These are phyloP conservation scores for Xerus inauris DNA, from an alignment of 2,113 vertebrate genomes.

Conservation along the genomic window DNA sequence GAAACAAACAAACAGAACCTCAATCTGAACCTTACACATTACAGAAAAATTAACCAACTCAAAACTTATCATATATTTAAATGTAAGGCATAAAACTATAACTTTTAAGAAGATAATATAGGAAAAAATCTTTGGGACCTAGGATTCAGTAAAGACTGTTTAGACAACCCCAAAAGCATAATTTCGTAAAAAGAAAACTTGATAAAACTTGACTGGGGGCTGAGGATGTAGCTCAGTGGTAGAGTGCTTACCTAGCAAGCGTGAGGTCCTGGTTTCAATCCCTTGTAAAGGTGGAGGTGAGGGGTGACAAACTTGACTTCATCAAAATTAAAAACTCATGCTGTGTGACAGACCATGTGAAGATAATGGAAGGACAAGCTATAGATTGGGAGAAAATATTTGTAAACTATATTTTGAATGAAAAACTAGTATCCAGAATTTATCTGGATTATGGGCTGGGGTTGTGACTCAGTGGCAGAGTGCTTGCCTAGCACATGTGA, in stretches of 20 bases:
- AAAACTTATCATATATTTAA: background rate
- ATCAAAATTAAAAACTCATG: background rate
- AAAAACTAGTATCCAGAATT: background rate
- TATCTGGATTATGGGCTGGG: no score
- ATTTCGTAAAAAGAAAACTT: background rate
- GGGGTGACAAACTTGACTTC: background rate
- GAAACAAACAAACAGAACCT: background rate
- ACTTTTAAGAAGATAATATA: background rate
- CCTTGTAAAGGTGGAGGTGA: no score
- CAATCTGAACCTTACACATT: background rate
- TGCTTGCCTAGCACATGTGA: no score
- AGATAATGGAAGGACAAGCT: background rate
- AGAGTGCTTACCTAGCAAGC: no score
- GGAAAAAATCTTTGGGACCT: conserved; percentile 3
- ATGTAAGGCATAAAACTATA: background rate
- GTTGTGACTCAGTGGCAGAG: no score
- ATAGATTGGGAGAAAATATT: background rate
- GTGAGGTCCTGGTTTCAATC: no score
- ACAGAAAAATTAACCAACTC: conserved; percentile 6
- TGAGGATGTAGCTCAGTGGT: no score
- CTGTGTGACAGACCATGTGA: background rate
- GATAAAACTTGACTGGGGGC: no score
- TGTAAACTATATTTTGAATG: background rate
- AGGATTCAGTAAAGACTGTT: background rate
- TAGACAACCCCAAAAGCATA: background rate